phyloP scores from a whole-genome alignment of 2,888 invertebrate genomes.

The Hedya salicella region DNA sequence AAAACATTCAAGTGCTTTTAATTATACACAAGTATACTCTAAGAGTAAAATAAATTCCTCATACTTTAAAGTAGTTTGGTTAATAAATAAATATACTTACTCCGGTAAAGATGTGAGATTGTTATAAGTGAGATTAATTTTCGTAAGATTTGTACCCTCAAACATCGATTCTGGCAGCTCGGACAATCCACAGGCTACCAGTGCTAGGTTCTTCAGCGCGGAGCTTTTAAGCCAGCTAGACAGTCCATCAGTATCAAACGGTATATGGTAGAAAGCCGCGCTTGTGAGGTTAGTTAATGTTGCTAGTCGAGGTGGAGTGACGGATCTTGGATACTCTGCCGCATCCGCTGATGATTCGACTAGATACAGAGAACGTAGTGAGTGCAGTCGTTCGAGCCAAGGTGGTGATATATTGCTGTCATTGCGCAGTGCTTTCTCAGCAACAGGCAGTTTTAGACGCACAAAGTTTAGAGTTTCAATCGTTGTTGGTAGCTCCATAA shows the following conservation, averaged over 20 bases:
- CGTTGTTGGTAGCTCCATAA: conserved; percentile 1
- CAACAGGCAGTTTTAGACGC: conserved; percentile 20
- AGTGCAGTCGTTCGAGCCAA: conserved; percentile 35
- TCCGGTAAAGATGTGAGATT: conserved; percentile 16
- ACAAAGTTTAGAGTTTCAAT: conserved; percentile 4
- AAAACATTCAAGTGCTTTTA: no score
- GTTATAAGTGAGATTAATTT: conserved; percentile 12
- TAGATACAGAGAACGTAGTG: conserved; percentile 9
- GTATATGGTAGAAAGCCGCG: background rate
- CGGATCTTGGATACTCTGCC: background rate
- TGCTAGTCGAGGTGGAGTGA: conserved; percentile 16
- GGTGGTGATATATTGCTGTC: conserved; percentile 44
- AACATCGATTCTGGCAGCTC: conserved; percentile 2
- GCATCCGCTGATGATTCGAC: background rate
- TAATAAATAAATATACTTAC: conserved; percentile 12
- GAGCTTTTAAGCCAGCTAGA: conserved; percentile 16
- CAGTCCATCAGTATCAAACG: background rate
- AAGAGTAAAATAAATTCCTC: no score
- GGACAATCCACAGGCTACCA: conserved; percentile 11
- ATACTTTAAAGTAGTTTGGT: no score
- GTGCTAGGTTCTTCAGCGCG: background rate
- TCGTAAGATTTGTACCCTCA: background rate
- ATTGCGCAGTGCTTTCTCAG: conserved; percentile 35
- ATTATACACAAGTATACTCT: no score
- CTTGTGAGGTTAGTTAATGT: background rate